Percentiles rank a stretch among this genome's conserved stretches.
Evolutionary conservation across 2,888 invertebrate genomes (phyloP).

Genomic region (Drosophila anomalata): DNA sequence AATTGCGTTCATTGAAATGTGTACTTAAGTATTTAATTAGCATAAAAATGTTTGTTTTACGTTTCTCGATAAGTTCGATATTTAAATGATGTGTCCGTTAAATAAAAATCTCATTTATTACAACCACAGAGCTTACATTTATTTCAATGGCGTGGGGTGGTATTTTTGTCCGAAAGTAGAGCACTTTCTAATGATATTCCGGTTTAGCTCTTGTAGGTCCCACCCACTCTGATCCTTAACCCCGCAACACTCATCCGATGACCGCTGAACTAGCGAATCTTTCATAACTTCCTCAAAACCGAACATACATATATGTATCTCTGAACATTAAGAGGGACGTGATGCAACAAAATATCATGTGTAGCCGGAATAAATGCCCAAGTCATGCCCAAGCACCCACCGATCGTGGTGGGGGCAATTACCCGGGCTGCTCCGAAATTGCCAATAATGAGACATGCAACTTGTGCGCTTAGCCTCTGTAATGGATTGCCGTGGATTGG

Average conservation of each 20-base stretch:
- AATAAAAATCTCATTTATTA: slow-evolving; percentile 64
- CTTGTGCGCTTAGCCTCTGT: slow-evolving; percentile 80
- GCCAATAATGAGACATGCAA: slow-evolving; percentile 83
- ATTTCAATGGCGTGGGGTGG: neutral
- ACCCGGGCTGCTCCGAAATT: slow-evolving; percentile 77
- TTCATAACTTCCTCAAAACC: slow-evolving; percentile 43
- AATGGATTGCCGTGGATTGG: slow-evolving; percentile 82
- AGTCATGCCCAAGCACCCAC: slow-evolving; percentile 54
- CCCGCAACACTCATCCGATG: slow-evolving; percentile 26
- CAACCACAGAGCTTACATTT: neutral
- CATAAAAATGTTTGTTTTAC: slow-evolving; percentile 53
- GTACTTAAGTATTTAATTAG: slow-evolving; percentile 57
- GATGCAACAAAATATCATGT: slow-evolving; percentile 47
- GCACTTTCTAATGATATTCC: slow-evolving; percentile 1
- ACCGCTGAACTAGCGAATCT: slow-evolving; percentile 38
- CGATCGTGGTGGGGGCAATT: slow-evolving; percentile 58
- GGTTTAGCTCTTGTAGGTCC: neutral
- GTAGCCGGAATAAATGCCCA: slow-evolving; percentile 56
- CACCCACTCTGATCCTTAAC: slow-evolving; percentile 15
- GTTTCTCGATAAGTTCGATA: slow-evolving; percentile 53
- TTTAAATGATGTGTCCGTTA: slow-evolving; percentile 63
- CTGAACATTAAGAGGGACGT: slow-evolving; percentile 37
- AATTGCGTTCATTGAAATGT: slow-evolving; percentile 61
- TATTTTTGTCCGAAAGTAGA: neutral
- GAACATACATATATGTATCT: slow-evolving; percentile 16